Evolutionary conservation across 2,888 invertebrate species (phyloP), one percentile per base, ranked within the genome.

Genomic region (Patella ulyssiponensis): DNA sequence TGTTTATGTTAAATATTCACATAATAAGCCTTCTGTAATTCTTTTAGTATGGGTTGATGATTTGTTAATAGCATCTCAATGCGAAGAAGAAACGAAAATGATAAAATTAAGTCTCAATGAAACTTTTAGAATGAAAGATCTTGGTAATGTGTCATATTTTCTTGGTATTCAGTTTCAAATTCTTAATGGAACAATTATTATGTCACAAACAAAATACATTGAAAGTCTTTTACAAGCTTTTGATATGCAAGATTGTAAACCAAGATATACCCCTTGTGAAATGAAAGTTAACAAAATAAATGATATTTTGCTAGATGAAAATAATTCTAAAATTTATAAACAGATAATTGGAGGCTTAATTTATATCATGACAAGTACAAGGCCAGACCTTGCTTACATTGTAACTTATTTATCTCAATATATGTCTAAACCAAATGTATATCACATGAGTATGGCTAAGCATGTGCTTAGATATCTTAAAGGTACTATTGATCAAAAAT

Each of bases 31-130:
- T 56, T 56, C 56, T 4, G 56, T n/a, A 64, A 64, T 78, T 20
- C 15, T 78, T n/a, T 27, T 75, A 17, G 23, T 78, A 11, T 78
- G 78, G 78, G 75, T 78, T 9, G 78, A 78, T 78, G 78, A 78
- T 75, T 33, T 78, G 33, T 58, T 78, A 15, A 54, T 75, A 11
- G 75, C 71, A 51, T 58, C 69, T 14, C 58, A 52, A 27, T 75
- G 54, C 69, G 12, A 7, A 12, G 12, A 5, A 12, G 17, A 75
- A n/a, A 52, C 75, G 71, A 17, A 17, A 3, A 33, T 52, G 9
- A 56, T 52, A 7, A 75, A 78, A 70, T 15, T 44, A 0, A 52
- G 44, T 64, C 23, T 78, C 7, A 78, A 71, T 20, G 4, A 56
- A 17, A 78, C 51, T 44, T 75, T 75, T 58, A 20, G 15, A 33